Base-by-base conservation (phyloP, 2,797 vertebrate genomes). In the Vipera latastei region DNA sequence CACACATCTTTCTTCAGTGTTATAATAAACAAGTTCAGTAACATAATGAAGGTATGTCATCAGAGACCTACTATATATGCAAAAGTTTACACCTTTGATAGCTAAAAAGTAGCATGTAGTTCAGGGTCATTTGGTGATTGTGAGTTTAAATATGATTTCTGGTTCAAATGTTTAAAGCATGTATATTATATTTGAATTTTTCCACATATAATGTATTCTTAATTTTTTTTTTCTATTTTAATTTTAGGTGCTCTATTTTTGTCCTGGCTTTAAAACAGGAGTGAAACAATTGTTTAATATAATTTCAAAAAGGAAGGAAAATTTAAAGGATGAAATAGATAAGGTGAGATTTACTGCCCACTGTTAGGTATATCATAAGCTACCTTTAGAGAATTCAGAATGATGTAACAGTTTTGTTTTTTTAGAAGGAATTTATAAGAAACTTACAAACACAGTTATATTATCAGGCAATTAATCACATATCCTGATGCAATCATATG, bases 201-300 rank as follows among this genome's bases (percentile, higher is more conserved):
- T 0, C 0, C 0, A 20, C 57, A 56, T 69, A 59, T 25, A 59
- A 59, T 4, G 88, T 88, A 11, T 69, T 32, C 56, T 60, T 18
- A 1, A 26, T 2, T 90, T 90, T 14, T 59, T 3, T 0, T 0
- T 92, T 69, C 38, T 86, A 4, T 95, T 96, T 92, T 93, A 57
- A 95, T 94, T 91, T 94, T 95, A 99, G 99, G 99, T 99, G 53
- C 97, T 99, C 25, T 99, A 99, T 97, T 98, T 99, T 96, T 99
- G 99, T 94, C 99, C 99, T 91, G 98, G 99, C 56, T 99, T 99
- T 97, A 99, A 98, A 97, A 98, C 98, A 92, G 98, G 98, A 95
- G 97, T 99, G 9, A 99, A 99, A 94, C 98, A 98, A 73, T 98
- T 99, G 94, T 98, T 98, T 96, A 97, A 97, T 60, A 96, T 98